Base-by-base conservation (phyloP, 2,888 invertebrate genomes). In the Gastracanthus pulcherrimus region DNA sequence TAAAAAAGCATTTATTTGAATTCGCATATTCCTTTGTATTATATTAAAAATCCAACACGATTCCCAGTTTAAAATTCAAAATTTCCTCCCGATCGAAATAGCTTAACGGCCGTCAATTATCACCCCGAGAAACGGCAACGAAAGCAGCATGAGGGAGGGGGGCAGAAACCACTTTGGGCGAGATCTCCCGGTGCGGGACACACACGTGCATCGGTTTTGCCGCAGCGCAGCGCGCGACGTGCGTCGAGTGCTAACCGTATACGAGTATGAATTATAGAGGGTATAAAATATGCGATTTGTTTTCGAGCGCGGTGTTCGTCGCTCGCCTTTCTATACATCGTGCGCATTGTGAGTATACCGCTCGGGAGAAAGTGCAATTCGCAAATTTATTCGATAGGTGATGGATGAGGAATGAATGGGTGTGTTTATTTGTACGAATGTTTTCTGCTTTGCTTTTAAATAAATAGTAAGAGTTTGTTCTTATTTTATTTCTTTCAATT, bases 211-310 rank as follows among this genome's bases (percentile, higher is more conserved):
- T 4, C 7, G 9, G 13, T 4, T 11, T 13, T 19, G 19, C 48
- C n/a, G 23, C 7, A 19, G 26, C 11, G 51, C 11, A 11, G 2
- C 7, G 41, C 51, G 19, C 55, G 38, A 9, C 41, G 41, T 6
- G 23, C 55, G 70, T 7, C 45, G 45, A 41, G 72, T 29, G 62
- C 16, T 62, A 62, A 74, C 45, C n/a, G n/a, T n/a, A n/a, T 16
- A 34, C 36, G 19, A n/a, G 16, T 23, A 36, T 70, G 77, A 77
- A 62, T 77, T 77, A 77, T 48, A 62, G 77, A 1, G 36, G 62
- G 23, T 29, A 70, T 70, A 60, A 62, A 77, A 45, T 34, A 34
- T 1, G 69, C 69, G 76, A 77, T 77, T 77, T 77, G 76, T 70
- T 69, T 60, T 62, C 48, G 41, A 72, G 31, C 34, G 4, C n/a